Evolutionary conservation across 1,140 invertebrate species (phyloP).

Genomic region (Drosophila willistoni): DNA sequence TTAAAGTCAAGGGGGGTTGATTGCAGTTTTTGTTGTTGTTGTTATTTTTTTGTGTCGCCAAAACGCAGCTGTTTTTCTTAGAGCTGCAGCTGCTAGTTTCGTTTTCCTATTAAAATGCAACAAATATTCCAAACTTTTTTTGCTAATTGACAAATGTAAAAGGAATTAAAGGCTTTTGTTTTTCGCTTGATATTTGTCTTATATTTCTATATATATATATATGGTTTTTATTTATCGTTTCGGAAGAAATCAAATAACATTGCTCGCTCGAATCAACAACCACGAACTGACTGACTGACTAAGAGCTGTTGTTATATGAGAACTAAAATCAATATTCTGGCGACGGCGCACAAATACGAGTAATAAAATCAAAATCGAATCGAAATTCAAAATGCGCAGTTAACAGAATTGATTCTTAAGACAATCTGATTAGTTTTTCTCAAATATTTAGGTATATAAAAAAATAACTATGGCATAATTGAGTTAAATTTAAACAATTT

Average conservation of each 20-base stretch:
- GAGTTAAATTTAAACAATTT: background rate
- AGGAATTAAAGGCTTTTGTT: conserved; percentile 1
- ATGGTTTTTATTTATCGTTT: conserved; percentile 57
- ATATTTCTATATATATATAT: conserved; percentile 23
- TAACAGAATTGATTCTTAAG: conserved; percentile 21
- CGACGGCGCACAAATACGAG: conserved; percentile 56
- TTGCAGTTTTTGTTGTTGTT: conserved; percentile 63
- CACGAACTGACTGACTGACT: conserved; percentile 52
- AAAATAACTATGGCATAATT: conserved; percentile 2
- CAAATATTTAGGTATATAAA: background rate
- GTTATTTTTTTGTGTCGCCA: conserved; percentile 63
- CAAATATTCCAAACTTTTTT: conserved; percentile 4
- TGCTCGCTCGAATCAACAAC: conserved; percentile 68
- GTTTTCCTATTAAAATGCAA: conserved; percentile 28
- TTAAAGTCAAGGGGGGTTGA: conserved; percentile 24
- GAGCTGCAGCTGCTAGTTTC: conserved; percentile 45
- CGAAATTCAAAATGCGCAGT: conserved; percentile 66
- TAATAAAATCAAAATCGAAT: conserved; percentile 40
- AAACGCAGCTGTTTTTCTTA: conserved; percentile 61
- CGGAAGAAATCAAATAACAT: conserved; percentile 60
- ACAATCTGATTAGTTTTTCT: background rate
- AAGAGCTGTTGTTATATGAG: conserved; percentile 29
- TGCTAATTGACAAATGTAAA: conserved; percentile 13
- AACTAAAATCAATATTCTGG: conserved; percentile 69
- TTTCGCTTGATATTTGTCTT: conserved; percentile 29